A percentile compares a stretch with the other conserved stretches of the same genome.
phyloP scores from a whole-genome alignment of 2,797 vertebrate genomes.

The Enteromius treurensis region DNA sequence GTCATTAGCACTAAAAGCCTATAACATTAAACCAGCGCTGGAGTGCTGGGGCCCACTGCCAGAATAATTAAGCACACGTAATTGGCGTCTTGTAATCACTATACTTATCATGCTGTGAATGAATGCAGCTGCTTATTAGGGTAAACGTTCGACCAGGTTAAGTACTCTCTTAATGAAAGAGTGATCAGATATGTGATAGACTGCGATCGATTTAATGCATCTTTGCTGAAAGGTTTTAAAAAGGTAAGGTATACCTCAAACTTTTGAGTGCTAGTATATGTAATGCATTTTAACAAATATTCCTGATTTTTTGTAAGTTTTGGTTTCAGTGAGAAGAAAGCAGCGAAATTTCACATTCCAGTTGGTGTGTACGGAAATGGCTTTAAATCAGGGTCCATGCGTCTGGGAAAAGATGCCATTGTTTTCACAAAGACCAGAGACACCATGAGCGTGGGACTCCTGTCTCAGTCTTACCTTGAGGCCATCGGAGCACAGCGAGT shows the following conservation, averaged over 20 bases:
- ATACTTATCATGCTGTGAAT: not conserved
- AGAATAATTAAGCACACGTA: constrained; percentile 4
- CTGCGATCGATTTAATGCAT: not conserved
- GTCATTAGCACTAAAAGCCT: constrained; percentile 16
- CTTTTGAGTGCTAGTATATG: not conserved
- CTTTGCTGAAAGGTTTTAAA: not conserved
- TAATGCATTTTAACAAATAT: not conserved
- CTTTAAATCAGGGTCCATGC: constrained; percentile 72
- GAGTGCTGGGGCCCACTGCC: not conserved
- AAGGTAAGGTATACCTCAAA: not conserved
- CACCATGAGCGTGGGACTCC: constrained; percentile 84
- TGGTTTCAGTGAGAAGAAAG: constrained; percentile 91
- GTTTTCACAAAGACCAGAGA: constrained; percentile 88
- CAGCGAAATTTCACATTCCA: constrained; percentile 79
- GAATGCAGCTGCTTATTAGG: constrained; percentile 4
- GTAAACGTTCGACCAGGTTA: constrained; percentile 1
- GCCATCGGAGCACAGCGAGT: constrained; percentile 82
- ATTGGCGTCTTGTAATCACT: constrained; percentile 22
- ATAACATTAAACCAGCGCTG: constrained; percentile 14
- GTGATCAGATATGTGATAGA: not conserved
- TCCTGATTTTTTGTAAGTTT: constrained; percentile 35
- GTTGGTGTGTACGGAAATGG: constrained; percentile 87
- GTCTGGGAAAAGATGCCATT: constrained; percentile 89
- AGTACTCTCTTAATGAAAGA: not conserved
- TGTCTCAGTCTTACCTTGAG: constrained; percentile 91